Base-by-base conservation (phyloP, 2,888 invertebrate species). In the Platynereis dumerilii region DNA sequence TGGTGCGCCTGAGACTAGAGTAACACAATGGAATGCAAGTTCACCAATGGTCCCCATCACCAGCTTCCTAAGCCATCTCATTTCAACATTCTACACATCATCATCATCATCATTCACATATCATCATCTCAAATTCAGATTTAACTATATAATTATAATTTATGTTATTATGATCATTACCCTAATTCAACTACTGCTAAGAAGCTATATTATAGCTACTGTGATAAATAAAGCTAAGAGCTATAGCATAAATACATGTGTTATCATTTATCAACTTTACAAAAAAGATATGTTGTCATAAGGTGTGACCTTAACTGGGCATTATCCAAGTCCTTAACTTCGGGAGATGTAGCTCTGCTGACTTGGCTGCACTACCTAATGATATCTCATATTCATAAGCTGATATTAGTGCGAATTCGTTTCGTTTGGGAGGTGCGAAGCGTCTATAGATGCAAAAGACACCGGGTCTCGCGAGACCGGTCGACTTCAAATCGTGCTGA, bases 281-380 rank as follows among this genome's bases (percentile, higher is more conserved):
- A 62, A 62, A 62, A 34, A 62, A 62, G 62, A 62, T 62, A 62
- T 62, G 62, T 62, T 52, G 56, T 39, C 39, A 26, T 27, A 61
- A 61, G 52, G 57, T 62, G 62, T 62, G 62, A 62, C 62, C 62
- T 62, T 62, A 56, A 56, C 56, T 62, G 62, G 62, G 62, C 62
- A 56, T 48, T 48, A 12, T 34, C 34, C 24, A n/a, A 52, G 20
- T 52, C 52, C 24, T 52, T 20, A 20, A 52, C 52, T 52, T 24
- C 24, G 12, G 34, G 34, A 34, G 34, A 34, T 34, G 34, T 34
- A 34, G 34, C 34, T 34, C 34, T 34, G 34, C 12, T 34, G 34
- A 34, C 34, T 34, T 34, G 34, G 12, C 34, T 34, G 34, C 34
- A 34, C 34, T 34, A 34, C 34, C 34, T 34, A 34, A 34, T 12